Base-by-base conservation (phyloP, 2,797 vertebrate species). In the Spatula versicolor region DNA sequence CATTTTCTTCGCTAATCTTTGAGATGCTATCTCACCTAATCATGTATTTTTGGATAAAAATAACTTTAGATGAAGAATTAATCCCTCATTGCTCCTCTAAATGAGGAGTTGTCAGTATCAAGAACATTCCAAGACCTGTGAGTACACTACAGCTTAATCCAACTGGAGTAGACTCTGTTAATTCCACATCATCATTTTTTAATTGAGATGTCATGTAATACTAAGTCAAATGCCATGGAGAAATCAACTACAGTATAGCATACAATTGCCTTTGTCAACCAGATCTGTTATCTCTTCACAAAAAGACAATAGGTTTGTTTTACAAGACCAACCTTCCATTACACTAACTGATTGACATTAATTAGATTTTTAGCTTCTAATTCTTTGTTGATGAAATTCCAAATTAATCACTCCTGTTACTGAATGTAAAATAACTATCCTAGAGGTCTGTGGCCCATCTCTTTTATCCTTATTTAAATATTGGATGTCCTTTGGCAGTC, bases 171-270 rank as follows among this genome's bases (percentile, higher is more conserved):
- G 46, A 69, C 52, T 69, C 55, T 77, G 67, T 73, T 96, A 95
- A 95, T 95, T 95, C 77, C 81, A 86, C 72, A 86, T 93, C 63
- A 88, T 93, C 45, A 28, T 95, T 94, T 96, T 93, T 94, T 82
- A 95, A 96, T 96, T 95, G 95, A 96, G 86, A 92, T 95, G 86
- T 96, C 93, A 48, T 88, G 86, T 96, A 88, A 37, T 77, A 74
- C 83, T 74, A 87, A 96, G 90, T 93, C 92, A 96, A 95, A 96
- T 96, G 92, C 95, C 93, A 94, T 84, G 86, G 96, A 96, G 96
- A 96, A 96, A 96, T 95, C 92, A 92, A 93, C 80, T 52, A 86
- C 83, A 67, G 80, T 90, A 88, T 82, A 90, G 88, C 88, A 82
- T 76, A 95, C 93, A 95, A 88, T 94, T 96, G 88, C 78, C 71